Evolutionary conservation across 2,888 invertebrate genomes (phyloP), one percentile per base, ranked within the genome.

Genomic region (Tetheella fluctuosa): DNA sequence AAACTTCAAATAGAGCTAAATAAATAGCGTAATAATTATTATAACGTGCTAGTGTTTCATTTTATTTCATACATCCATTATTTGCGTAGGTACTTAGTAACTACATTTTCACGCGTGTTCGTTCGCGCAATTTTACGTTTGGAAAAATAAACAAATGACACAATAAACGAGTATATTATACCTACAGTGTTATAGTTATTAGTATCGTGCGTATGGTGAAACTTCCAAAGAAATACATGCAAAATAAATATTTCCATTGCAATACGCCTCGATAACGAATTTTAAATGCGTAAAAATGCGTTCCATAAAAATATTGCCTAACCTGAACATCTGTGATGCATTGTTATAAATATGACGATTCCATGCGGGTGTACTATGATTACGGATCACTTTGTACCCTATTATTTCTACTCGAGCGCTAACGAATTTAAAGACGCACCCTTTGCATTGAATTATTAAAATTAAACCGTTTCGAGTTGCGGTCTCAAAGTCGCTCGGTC

Each of bases 371-470:
- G 34, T 34, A 34, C 34, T 13, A 48, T 48, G 53, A 58, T 52
- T 39, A 39, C 39, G 15, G 39, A 59, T 52, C 58, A 64, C 64
- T 66, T 65, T 67, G 60, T 61, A 60, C 25, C 23, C 39, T 54
- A 62, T 72, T 69, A 69, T 64, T 74, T 74, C 74, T 69, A 68
- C 62, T 55, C 60, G 67, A 73, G 70, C 65, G 63, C 71, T 69
- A 69, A 74, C 69, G 73, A 73, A 73, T 65, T 75, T 74, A 79
- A 82, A 79, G 81, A 83, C 81, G 74, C 70, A 78, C 76, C 75
- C 76, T 84, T 80, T 79, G 80, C 72, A 77, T 73, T 81, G 77
- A 86, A 87, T 88, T 87, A 90, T 88, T 87, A 88, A 88, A 89
- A 88, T 83, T 83, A 84, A 86, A 85, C 82, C 83, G 79, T 86